Evolutionary conservation across 2,888 invertebrate genomes (phyloP).

Genomic region (Caenorhabditis parvicauda): DNA sequence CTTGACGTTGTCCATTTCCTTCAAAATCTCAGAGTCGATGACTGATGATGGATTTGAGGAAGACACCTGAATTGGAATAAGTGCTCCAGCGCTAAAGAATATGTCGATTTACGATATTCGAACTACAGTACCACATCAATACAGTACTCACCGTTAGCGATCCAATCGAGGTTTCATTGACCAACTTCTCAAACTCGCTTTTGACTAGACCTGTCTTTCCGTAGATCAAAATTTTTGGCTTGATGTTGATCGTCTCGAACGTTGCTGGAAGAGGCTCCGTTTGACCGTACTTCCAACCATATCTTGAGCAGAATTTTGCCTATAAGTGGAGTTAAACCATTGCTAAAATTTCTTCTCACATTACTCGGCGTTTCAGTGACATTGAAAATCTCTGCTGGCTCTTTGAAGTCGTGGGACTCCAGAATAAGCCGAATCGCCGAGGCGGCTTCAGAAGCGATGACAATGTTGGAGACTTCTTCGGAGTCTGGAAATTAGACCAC

Average conservation of each 20-base stretch:
- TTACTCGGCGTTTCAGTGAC: no score
- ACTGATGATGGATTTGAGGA: slow-evolving; percentile 9
- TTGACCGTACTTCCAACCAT: no score
- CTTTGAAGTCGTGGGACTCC: background rate
- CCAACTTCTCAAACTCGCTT: slow-evolving; percentile 8
- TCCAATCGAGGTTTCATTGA: no score
- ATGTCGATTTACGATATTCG: slow-evolving; percentile 12
- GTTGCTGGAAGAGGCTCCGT: background rate
- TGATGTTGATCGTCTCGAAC: background rate
- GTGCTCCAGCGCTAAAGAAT: no score
- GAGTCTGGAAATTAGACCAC: background rate
- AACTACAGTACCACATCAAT: no score
- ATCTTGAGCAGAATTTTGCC: no score
- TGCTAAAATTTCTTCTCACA: no score
- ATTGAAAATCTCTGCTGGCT: slow-evolving; percentile 23
- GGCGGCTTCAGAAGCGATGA: slow-evolving; percentile 3
- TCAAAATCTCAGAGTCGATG: slow-evolving; percentile 12
- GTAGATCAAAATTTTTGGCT: slow-evolving; percentile 11
- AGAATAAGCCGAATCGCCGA: slow-evolving; percentile 7
- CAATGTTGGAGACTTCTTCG: slow-evolving; percentile 6
- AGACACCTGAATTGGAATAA: no score
- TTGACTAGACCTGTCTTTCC: slow-evolving; percentile 3
- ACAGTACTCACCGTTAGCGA: no score
- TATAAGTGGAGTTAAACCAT: no score
- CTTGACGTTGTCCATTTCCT: slow-evolving; percentile 10